These are phyloP conservation scores for Corythornis cristatus DNA, from an alignment of 2,113 vertebrate genomes.

Conservation along the genomic window DNA sequence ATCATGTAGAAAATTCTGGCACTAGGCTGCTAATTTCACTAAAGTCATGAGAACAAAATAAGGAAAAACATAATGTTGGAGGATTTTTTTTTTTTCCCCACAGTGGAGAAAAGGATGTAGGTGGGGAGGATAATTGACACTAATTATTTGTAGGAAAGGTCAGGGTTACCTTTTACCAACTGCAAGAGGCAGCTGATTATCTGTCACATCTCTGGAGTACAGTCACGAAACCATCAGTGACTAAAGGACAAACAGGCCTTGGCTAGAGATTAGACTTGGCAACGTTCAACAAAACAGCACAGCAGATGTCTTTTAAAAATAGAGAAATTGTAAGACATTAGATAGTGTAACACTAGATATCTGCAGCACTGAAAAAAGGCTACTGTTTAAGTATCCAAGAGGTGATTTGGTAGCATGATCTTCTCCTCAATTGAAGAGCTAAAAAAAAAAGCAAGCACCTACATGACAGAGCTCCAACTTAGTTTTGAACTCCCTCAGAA, in stretches of 20 bases:
- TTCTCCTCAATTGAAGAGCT: neutral
- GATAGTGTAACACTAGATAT: neutral
- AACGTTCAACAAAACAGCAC: neutral
- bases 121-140: constrained; percentile 3
- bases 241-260: constrained; percentile 44
- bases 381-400: neutral
- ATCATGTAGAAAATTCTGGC: neutral
- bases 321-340: constrained; percentile 13
- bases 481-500: neutral
- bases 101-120: neutral
- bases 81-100: neutral
- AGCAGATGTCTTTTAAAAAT: constrained; percentile 56
- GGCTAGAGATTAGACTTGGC: constrained; percentile 21
- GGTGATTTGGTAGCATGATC: neutral
- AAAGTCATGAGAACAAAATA: neutral
- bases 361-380: neutral
- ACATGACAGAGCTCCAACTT: neutral
- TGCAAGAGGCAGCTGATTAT: constrained; percentile 31
- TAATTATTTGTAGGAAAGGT: constrained; percentile 57
- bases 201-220: constrained; percentile 31
- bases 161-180: constrained; percentile 41
- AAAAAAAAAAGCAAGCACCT: neutral
- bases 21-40: neutral
- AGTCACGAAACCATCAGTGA: constrained; percentile 25
- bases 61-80: neutral